Percentiles rank a stretch among this genome's conserved stretches.
These are phyloP conservation scores for Nothoprocta perdicaria DNA, from an alignment of 2,113 vertebrate genomes.

Conservation along the genomic window DNA sequence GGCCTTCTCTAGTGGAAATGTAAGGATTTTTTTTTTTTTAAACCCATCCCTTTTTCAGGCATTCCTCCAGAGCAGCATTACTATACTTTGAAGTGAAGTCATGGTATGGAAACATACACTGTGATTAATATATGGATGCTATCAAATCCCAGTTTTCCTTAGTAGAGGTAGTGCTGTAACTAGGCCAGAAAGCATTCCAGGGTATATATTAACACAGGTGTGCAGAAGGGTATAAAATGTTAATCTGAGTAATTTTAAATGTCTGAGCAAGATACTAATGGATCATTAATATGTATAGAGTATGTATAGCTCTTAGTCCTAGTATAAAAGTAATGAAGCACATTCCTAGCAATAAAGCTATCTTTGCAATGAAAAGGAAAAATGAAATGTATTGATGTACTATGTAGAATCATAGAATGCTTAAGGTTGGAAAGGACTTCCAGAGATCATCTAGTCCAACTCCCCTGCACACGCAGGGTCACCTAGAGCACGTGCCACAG, in stretches of 20 bases:
- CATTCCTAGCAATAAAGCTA: constrained; percentile 3
- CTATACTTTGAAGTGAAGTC: neutral
- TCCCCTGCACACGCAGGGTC: no score
- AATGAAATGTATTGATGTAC: neutral
- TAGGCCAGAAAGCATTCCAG: constrained; percentile 9
- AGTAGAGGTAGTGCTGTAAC: constrained; percentile 4
- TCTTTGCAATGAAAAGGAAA: constrained; percentile 1
- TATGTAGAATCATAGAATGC: neutral
- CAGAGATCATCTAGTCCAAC: no score
- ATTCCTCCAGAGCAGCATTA: constrained; percentile 34
- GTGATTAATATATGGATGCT: constrained; percentile 51
- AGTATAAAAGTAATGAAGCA: neutral
- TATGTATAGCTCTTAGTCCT: neutral
- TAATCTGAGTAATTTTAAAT: constrained; percentile 50
- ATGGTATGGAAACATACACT: constrained; percentile 42
- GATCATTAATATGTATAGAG: neutral
- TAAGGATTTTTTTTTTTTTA: constrained; percentile 22
- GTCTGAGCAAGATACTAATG: constrained; percentile 34
- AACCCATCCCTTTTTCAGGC: constrained; percentile 16
- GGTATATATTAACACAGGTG: constrained; percentile 51
- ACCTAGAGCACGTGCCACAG: no score
- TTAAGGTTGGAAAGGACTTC: no score
- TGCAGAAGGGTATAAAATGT: constrained; percentile 26
- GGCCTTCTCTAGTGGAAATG: neutral
- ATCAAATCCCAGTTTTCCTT: constrained; percentile 32